These are phyloP conservation scores for Cassiopea andromeda DNA, from an alignment of 30 jellyfish, hydroid and myxozoan species.

Conservation along the genomic window DNA sequence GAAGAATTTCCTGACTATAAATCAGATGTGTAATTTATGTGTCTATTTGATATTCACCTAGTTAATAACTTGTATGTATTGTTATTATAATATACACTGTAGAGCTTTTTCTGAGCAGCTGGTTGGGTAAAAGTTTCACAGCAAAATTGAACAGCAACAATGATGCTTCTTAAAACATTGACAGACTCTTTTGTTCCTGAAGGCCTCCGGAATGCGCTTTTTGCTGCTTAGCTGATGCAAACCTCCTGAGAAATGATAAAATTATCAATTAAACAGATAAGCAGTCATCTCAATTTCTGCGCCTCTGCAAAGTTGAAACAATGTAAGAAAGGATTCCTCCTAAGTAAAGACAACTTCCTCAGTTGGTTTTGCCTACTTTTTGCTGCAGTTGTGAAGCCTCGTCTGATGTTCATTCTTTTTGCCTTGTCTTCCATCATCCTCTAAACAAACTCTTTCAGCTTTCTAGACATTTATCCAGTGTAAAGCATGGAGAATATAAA, in stretches of 20 bases:
- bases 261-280: slow-evolving; percentile 11
- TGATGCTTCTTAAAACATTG: not conserved
- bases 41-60: slow-evolving; percentile 44
- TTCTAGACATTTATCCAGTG: slow-evolving; percentile 32
- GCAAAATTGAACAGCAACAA: not conserved
- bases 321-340: slow-evolving; percentile 46
- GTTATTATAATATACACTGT: not conserved
- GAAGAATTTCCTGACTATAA: slow-evolving; percentile 43
- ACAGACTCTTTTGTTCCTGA: not conserved
- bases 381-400: slow-evolving; percentile 5
- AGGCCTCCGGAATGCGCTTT: not conserved
- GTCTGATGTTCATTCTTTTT: not conserved
- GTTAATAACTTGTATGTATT: not conserved
- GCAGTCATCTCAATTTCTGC: slow-evolving; percentile 42
- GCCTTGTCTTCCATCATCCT: slow-evolving; percentile 18
- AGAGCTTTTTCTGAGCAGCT: not conserved
- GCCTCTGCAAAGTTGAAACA: slow-evolving; percentile 23
- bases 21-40: slow-evolving; percentile 23
- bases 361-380: not conserved
- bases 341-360: slow-evolving; percentile 18
- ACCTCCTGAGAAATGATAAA: not conserved
- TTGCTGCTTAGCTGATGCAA: not conserved
- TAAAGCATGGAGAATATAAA: slow-evolving; percentile 5
- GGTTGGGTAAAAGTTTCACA: not conserved
- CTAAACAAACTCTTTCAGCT: slow-evolving; percentile 13